Evolutionary conservation across 2,888 invertebrate species (phyloP), one percentile per base, ranked within the genome.

Genomic region (Xestia c-nigrum): DNA sequence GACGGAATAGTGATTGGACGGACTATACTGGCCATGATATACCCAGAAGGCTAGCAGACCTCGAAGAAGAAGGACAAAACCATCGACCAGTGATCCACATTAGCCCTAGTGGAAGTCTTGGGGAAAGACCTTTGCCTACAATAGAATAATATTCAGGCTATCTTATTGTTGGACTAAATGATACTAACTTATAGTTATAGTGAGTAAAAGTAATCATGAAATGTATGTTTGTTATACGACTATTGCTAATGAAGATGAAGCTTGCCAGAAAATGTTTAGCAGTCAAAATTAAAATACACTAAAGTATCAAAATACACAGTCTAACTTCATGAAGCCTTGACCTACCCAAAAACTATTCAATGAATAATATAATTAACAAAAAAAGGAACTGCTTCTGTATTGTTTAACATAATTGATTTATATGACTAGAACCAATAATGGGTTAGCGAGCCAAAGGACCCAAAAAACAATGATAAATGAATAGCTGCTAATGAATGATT

Each of bases 331-430:
- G 19, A 19, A 24, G 24, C 43, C 24, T 4, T 46, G 9, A 31
- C 10, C 6, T 6, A 21, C 10, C 16, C 10, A 46, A 71, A 31
- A 71, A 46, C 10, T 21, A 24, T 46, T 12, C 9, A 43, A 43
- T 43, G 9, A 10, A 43, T 43, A 6, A 43, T 10, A 10, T 46
- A 3, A 50, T 31, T 4, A 31, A 2, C 21, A 19, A 38, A n/a
- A 55, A 50, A 14, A 66, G 19, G 3, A n/a, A 38, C 3, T 3
- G n/a, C 67, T 38, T n/a, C 21, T 50, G 38, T 67, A n/a, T 38
- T 21, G 38, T 67, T 67, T 47, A 31, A 38, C 67, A n/a, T n/a
- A 19, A 31, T 72, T 50, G 21, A 46, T 71, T 57, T 19, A 57
- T 3, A 19, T 38, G 19, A 61, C 16, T 16, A 16, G n/a, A 19